phyloP scores from a whole-genome alignment of 2,113 vertebrate genomes.

The Plestiodon gilberti region DNA sequence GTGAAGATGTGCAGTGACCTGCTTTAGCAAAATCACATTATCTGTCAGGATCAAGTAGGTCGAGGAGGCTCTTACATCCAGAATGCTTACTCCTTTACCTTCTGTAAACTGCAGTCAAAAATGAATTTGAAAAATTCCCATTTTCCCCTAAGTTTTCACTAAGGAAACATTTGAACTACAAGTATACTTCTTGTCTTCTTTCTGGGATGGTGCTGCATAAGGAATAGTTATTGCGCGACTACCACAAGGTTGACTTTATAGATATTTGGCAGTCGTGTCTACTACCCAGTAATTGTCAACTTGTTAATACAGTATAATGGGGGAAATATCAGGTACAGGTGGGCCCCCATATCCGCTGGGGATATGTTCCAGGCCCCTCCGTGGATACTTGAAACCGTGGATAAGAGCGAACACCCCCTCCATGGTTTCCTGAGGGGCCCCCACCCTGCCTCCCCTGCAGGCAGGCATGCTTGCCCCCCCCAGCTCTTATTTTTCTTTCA shows the following conservation, averaged over 20 bases:
- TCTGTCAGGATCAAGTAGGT: constrained; percentile 48
- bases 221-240: neutral
- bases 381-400: too few relatives aligned
- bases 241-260: neutral
- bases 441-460: too few relatives aligned
- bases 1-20: constrained; percentile 65
- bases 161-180: constrained; percentile 8
- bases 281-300: neutral
- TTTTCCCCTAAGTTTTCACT: neutral
- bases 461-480: too few relatives aligned
- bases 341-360: too few relatives aligned
- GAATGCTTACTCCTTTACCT: constrained; percentile 41
- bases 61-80: constrained; percentile 51
- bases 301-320: too few relatives aligned
- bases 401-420: too few relatives aligned
- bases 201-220: neutral
- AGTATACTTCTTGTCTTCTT: neutral
- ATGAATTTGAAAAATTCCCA: constrained; percentile 9
- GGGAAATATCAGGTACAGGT: neutral
- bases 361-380: too few relatives aligned
- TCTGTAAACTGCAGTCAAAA: constrained; percentile 39
- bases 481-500: too few relatives aligned
- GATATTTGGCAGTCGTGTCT: neutral
- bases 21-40: constrained; percentile 62
- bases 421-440: too few relatives aligned